A percentile compares a stretch with the other conserved stretches of the same genome.
phyloP scores from a whole-genome alignment of 2,888 invertebrate species.

The Dynastes tityus region DNA sequence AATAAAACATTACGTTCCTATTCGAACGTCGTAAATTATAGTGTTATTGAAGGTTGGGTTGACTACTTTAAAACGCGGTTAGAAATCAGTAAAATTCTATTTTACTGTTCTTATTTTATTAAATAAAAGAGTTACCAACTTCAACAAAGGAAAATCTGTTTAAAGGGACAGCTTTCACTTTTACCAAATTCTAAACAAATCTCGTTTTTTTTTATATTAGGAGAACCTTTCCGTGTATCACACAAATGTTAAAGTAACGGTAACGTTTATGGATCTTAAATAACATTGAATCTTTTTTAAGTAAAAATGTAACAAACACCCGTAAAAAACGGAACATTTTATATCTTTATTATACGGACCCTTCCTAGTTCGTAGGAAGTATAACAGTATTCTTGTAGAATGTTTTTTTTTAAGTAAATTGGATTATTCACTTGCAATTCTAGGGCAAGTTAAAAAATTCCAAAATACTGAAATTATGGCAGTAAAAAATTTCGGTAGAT shows the following conservation, averaged over 20 bases:
- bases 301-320: constrained; percentile 35
- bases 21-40: no score
- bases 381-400: not conserved
- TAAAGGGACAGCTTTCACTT: constrained; percentile 31
- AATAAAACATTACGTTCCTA: no score
- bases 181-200: not conserved
- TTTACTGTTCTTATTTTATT: not conserved
- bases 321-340: constrained; percentile 46
- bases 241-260: constrained; percentile 20
- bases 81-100: no score
- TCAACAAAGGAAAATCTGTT: no score
- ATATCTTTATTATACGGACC: constrained; percentile 19
- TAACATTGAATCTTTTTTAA: constrained; percentile 30
- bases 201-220: constrained; percentile 25
- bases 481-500: not conserved
- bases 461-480: not conserved
- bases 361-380: not conserved
- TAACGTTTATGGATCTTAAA: not conserved
- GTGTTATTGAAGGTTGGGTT: no score
- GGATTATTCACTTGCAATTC: constrained; percentile 26
- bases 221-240: not conserved
- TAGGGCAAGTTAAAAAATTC: not conserved
- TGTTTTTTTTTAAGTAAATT: constrained; percentile 17
- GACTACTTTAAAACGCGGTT: no score
- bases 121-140: constrained; percentile 10